Percentiles rank a stretch among this genome's conserved stretches.
These are phyloP conservation scores for Sceloporus undulatus DNA, from an alignment of 2,113 vertebrate genomes.

Conservation along the genomic window DNA sequence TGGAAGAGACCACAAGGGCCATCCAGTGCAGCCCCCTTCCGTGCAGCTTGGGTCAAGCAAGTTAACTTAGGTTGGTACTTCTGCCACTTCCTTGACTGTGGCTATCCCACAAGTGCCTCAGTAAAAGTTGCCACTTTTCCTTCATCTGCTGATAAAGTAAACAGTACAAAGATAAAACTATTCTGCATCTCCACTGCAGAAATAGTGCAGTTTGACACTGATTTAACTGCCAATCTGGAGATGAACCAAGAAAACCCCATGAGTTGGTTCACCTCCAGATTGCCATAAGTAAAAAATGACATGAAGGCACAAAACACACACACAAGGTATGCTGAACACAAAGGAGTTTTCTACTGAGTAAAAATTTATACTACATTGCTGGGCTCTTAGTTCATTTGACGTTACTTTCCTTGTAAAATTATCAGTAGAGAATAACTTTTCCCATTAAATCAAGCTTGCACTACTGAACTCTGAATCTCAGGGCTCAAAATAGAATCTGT, in stretches of 20 bases:
- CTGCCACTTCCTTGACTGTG: neutral
- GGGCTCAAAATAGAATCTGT: slow-evolving; percentile 29
- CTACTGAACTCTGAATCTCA: slow-evolving; percentile 6
- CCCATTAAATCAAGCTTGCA: neutral
- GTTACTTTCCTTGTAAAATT: neutral
- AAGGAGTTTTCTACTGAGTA: neutral
- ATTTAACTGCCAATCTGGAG: too few relatives aligned
- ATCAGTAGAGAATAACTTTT: neutral
- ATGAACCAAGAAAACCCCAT: too few relatives aligned
- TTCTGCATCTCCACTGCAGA: neutral
- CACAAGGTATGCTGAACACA: neutral
- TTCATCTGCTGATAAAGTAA: neutral
- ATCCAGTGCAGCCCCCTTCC: too few relatives aligned
- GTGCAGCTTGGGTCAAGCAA: too few relatives aligned
- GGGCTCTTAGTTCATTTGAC: neutral
- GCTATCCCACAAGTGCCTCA: neutral
- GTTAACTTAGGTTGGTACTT: too few relatives aligned
- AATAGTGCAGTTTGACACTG: too few relatives aligned
- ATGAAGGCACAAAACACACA: too few relatives aligned
- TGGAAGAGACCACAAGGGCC: too few relatives aligned
- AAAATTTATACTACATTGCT: neutral
- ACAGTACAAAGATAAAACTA: neutral
- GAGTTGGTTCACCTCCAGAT: too few relatives aligned
- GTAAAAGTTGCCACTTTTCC: neutral
- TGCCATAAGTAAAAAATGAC: too few relatives aligned